phyloP scores from a whole-genome alignment of 2,888 invertebrate genomes.

The Salticus scenicus region DNA sequence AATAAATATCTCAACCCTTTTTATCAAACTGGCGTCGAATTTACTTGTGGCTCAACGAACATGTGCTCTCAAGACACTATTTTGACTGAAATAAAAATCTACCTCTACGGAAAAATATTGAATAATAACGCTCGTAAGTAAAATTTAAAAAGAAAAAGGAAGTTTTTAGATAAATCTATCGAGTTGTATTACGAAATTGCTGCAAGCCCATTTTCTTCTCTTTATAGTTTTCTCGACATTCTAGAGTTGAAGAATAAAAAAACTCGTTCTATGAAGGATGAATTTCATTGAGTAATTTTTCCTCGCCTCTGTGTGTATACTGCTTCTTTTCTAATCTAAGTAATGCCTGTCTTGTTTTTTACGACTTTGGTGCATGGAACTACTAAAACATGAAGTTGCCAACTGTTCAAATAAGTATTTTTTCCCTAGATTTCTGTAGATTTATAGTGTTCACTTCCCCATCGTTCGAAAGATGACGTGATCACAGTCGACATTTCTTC shows the following conservation, averaged over 20 bases:
- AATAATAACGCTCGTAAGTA: slow-evolving; percentile 40
- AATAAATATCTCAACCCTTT: slow-evolving; percentile 9
- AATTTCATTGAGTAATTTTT: slow-evolving; percentile 36
- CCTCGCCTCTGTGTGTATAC: slow-evolving; percentile 1
- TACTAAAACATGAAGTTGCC: slow-evolving; percentile 31
- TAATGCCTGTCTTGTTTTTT: slow-evolving; percentile 39
- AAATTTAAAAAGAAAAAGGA: too few species aligned
- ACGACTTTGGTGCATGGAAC: slow-evolving; percentile 2
- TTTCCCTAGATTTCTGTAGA: slow-evolving; percentile 41
- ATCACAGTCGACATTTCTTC: slow-evolving; percentile 40
- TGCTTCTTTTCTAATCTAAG: slow-evolving; percentile 56
- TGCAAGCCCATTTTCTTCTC: slow-evolving; percentile 22
- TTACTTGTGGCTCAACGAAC: slow-evolving; percentile 9
- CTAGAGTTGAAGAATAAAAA: slow-evolving; percentile 21
- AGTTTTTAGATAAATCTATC: slow-evolving; percentile 35
- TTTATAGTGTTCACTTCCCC: slow-evolving; percentile 27
- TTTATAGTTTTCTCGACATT: slow-evolving; percentile 40
- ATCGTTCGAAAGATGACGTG: slow-evolving; percentile 38
- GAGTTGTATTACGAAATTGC: slow-evolving; percentile 49
- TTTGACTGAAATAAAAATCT: not conserved
- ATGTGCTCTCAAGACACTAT: not conserved
- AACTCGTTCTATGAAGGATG: slow-evolving; percentile 16
- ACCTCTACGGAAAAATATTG: slow-evolving; percentile 10
- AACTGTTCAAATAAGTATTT: slow-evolving; percentile 43
- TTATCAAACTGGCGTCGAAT: slow-evolving; percentile 2